Percentiles rank a stretch among this genome's conserved stretches.
Conservation (phyloP, 2,888 invertebrate species). For the Andrena marginata region DNA sequence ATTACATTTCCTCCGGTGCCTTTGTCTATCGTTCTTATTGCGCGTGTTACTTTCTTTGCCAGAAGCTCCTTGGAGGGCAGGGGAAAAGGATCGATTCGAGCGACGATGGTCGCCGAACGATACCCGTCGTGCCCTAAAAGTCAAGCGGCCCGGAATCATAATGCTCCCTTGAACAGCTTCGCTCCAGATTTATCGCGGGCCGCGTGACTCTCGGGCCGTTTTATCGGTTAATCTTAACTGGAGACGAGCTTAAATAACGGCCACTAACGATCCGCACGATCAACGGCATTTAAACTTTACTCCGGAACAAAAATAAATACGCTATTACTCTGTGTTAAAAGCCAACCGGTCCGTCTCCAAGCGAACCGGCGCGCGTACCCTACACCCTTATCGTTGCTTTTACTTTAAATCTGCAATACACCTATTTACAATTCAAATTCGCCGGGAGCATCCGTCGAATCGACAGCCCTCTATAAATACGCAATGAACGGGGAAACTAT, state of each 20-base stretch:
- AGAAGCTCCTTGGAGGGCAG: not conserved
- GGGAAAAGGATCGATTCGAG: not conserved
- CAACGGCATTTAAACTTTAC: not conserved
- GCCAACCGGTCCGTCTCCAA: not conserved
- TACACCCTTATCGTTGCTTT: constrained; percentile 21
- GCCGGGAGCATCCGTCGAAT: constrained; percentile 40
- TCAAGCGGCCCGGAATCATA: not conserved
- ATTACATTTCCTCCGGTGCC: not conserved
- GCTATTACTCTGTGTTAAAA: constrained; percentile 4
- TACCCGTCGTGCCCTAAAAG: not conserved
- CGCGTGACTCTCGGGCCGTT: not conserved
- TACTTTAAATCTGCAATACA: constrained; percentile 46
- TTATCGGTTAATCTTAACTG: not conserved
- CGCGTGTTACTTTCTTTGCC: not conserved
- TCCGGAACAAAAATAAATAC: not conserved
- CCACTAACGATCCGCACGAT: not conserved
- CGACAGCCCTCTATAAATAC: constrained; percentile 54
- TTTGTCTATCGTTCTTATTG: not conserved
- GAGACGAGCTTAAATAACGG: not conserved
- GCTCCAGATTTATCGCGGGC: not conserved
- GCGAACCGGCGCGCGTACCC: not conserved
- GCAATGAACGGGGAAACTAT: constrained; percentile 39
- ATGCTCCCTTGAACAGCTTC: not conserved
- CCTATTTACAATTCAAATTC: constrained; percentile 62
- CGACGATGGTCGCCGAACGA: not conserved